These are phyloP conservation scores for Syrmaticus mikado DNA, from an alignment of 2,113 vertebrate species.

Conservation along the genomic window DNA sequence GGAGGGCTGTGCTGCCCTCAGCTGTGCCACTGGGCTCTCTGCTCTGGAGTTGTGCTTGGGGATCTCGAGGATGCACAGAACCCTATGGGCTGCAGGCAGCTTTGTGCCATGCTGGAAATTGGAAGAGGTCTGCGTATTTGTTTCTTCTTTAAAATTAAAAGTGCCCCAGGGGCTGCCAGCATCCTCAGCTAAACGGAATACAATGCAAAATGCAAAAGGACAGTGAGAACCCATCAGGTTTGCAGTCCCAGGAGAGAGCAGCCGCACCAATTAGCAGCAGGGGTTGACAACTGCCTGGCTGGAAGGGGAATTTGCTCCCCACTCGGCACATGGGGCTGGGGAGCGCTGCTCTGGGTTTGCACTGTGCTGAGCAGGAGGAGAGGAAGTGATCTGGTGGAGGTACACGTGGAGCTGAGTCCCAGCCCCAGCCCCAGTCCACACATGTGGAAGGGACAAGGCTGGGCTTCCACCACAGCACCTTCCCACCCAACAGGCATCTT, in stretches of 20 bases:
- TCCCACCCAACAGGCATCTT: not conserved
- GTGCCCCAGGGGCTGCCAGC: not conserved
- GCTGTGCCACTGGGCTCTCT: not conserved
- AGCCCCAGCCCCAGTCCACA: not conserved
- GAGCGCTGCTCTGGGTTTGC: not conserved
- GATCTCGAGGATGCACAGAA: not conserved
- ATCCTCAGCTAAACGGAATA: not conserved
- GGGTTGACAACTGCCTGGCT: not conserved
- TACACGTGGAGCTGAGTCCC: not conserved
- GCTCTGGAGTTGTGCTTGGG: not conserved
- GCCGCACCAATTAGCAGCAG: not conserved
- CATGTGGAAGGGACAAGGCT: fast-evolving
- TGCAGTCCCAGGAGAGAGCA: fast-evolving
- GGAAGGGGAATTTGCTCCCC: not conserved
- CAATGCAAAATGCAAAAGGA: not conserved
- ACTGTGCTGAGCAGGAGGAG: not conserved
- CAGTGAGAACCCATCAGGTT: not conserved
- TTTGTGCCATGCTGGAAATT: not conserved
- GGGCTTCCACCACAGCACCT: not conserved
- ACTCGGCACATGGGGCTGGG: not conserved
- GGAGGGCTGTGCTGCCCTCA: not conserved
- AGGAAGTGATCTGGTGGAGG: not conserved
- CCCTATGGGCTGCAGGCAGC: not conserved
- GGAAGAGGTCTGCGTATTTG: not conserved
- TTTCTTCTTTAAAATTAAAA: not conserved